phyloP scores from a whole-genome alignment of 2,797 vertebrate species.

The Argya squamiceps region DNA sequence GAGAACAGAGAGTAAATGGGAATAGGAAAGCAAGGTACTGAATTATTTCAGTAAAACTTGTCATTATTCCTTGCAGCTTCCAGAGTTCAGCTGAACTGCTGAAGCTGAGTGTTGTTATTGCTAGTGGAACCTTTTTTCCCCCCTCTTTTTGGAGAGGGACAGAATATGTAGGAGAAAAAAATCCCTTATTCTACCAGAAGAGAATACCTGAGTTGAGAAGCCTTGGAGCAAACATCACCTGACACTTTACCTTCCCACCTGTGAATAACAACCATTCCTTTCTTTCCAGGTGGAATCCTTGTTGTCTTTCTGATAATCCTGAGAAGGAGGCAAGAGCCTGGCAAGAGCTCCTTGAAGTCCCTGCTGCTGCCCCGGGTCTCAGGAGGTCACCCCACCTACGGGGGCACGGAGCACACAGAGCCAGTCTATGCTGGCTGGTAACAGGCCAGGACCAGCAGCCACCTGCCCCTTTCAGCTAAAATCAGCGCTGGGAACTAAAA shows the following conservation, averaged over 20 bases:
- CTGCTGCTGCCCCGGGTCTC: slow-evolving; percentile 77
- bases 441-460: not conserved
- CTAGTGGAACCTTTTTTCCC: fast-evolving
- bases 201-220: not conserved
- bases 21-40: not conserved
- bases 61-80: not conserved
- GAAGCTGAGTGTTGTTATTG: not conserved
- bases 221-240: not conserved
- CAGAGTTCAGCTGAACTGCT: not conserved
- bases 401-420: slow-evolving; percentile 81
- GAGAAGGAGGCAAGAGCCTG: slow-evolving; percentile 68
- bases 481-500: not conserved
- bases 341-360: slow-evolving; percentile 75
- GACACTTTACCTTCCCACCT: not conserved
- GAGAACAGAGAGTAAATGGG: not conserved
- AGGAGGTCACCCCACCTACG: slow-evolving; percentile 73
- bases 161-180: not conserved
- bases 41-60: not conserved
- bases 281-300: slow-evolving; percentile 77
- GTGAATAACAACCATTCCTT: not conserved
- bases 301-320: slow-evolving; percentile 77
- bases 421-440: slow-evolving; percentile 91
- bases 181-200: not conserved
- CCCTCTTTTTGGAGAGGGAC: not conserved
- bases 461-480: not conserved